Evolutionary conservation across 2,113 vertebrate genomes (phyloP).

Genomic region (Scortum barcoo): DNA sequence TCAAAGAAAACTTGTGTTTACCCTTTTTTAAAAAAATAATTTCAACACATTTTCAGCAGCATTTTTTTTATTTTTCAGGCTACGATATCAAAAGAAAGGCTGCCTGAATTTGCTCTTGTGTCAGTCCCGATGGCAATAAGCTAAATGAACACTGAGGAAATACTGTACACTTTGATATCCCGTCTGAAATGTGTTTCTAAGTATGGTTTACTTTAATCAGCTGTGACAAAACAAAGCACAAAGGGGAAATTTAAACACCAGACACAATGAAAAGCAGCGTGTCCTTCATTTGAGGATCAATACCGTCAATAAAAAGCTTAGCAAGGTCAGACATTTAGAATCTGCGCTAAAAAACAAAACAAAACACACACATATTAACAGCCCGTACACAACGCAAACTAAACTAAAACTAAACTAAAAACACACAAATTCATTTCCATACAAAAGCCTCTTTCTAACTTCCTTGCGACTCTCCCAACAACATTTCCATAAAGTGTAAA

Average conservation of each 20-base stretch:
- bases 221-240: not conserved
- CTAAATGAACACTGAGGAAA: not conserved
- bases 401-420: constrained; percentile 1
- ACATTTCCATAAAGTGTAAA: constrained; percentile 54
- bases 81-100: constrained; percentile 3
- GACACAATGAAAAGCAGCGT: not conserved
- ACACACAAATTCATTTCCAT: constrained; percentile 18
- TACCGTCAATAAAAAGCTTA: constrained; percentile 7
- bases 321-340: not conserved
- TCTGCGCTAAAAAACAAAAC: not conserved
- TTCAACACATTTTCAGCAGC: not conserved
- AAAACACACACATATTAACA: not conserved
- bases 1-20: not conserved
- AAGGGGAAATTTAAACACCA: constrained; percentile 3
- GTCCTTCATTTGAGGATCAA: constrained; percentile 8
- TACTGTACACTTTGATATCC: not conserved
- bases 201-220: constrained; percentile 5
- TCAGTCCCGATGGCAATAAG: not conserved
- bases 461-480: constrained; percentile 2
- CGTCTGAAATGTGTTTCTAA: not conserved
- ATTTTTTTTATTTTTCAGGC: not conserved
- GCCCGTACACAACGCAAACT: not conserved
- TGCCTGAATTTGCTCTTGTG: not conserved
- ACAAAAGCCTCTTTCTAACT: constrained; percentile 18
- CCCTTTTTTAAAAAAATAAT: not conserved